phyloP scores from a whole-genome alignment of 2,113 vertebrate species.

The Mormyrus iriodes region DNA sequence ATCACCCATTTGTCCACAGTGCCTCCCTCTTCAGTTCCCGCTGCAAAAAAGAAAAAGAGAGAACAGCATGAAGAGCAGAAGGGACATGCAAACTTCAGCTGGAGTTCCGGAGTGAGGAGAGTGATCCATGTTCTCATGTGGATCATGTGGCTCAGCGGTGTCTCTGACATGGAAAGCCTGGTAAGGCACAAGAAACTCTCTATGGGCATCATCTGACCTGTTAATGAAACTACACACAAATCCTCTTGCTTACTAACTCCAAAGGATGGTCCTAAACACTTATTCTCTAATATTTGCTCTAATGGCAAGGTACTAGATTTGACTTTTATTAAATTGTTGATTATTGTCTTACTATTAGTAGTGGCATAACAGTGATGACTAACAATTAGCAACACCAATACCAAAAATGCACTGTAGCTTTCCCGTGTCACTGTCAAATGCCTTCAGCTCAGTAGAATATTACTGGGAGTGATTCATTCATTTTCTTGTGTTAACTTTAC shows the following conservation, averaged over 20 bases:
- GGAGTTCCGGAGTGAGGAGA: background rate
- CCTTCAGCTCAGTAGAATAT: background rate
- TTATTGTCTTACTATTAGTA: background rate
- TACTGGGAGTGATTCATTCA: slow-evolving; percentile 5
- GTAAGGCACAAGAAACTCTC: background rate
- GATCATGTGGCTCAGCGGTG: background rate
- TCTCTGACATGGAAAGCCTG: background rate
- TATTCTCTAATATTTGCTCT: background rate
- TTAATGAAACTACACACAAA: background rate
- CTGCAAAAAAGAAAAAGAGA: background rate
- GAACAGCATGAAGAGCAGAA: background rate
- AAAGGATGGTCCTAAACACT: background rate
- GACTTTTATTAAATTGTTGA: background rate
- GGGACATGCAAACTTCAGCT: background rate
- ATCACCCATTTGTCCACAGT: background rate
- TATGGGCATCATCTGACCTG: background rate
- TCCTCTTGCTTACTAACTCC: background rate
- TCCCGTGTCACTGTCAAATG: background rate
- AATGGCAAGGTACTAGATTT: background rate
- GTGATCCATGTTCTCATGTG: background rate
- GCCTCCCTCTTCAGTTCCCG: background rate
- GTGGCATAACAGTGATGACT: background rate
- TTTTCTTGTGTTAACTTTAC: slow-evolving; percentile 17
- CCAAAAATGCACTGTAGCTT: background rate
- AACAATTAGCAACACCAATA: background rate